phyloP scores from a whole-genome alignment of 1,140 invertebrate species.

The Pemphigus obesinymphae region DNA sequence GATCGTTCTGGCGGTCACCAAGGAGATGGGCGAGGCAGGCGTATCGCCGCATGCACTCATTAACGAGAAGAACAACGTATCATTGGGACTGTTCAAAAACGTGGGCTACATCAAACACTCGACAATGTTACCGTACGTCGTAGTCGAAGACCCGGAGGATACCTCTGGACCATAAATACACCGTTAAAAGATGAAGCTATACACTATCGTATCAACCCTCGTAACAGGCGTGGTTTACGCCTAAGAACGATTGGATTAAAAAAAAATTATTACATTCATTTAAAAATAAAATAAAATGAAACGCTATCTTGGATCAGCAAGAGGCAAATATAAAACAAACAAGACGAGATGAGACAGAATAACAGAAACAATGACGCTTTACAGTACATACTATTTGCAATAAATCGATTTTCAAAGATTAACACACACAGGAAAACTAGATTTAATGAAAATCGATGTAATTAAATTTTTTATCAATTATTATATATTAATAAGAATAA shows the following conservation, averaged over 20 bases:
- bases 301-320: too few relatives aligned
- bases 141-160: constrained; percentile 2
- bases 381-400: neutral
- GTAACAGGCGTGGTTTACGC: too few relatives aligned
- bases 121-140: neutral
- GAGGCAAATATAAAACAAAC: too few relatives aligned
- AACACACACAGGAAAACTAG: neutral
- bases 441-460: too few relatives aligned
- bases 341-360: neutral
- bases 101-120: neutral
- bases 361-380: neutral
- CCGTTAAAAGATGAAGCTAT: too few relatives aligned
- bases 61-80: constrained; percentile 25
- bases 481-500: neutral
- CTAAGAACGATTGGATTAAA: neutral
- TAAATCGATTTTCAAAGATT: neutral
- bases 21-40: constrained; percentile 34
- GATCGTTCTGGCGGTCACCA: constrained; percentile 28
- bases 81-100: neutral
- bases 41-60: constrained; percentile 42
- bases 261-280: neutral
- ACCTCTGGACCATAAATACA: neutral
- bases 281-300: too few relatives aligned
- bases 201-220: too few relatives aligned
- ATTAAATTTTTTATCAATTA: too few relatives aligned